Evolutionary conservation across 2,797 vertebrate species (phyloP), one percentile per base, ranked within the genome.

Genomic region (Phrynocephalus vlangalii): DNA sequence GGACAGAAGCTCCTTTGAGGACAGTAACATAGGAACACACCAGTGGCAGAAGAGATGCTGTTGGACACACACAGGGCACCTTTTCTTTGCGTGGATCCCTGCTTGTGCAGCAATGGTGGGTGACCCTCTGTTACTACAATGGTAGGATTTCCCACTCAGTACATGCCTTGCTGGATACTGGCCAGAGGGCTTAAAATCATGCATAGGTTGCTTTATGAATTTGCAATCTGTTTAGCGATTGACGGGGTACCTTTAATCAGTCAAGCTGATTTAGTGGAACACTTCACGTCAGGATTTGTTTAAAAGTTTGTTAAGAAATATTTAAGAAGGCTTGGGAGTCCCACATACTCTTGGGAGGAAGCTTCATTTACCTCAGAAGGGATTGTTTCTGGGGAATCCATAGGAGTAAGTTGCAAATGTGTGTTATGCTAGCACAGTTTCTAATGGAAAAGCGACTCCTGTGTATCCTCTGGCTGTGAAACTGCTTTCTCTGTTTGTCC

Each of bases 391-490:
- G 71, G 5, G 5, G 20, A 50, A 6, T 48, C 26, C 28, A 50
- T 50, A 75, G 67, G 28, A 67, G 15, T 28, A 73, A 44, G 70
- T 26, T 63, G 56, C 30, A 50, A 81, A 50, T 38, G 48, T n/a
- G 24, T 5, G 76, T 24, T 9, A 30, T 79, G 7, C 66, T 24
- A 60, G 56, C 73, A 70, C 4, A 56, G 6, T 50, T 80, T 81
- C 44, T 66, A 81, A 26, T 56, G 66, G 44, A 16, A 15, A 75
- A 10, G n/a, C 22, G 73, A 7, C 5, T 24, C 0, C 6, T 79
- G 67, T 86, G 68, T 28, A 30, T 84, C 56, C 10, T 79, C 24
- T 52, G 33, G 33, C 56, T 83, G 38, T 66, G 86, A 85, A 84
- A 68, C 22, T n/a, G 81, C 75, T 67, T 66, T 16, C 28, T 30